phyloP scores from a whole-genome alignment of 1,140 invertebrate genomes.

The Metopolophium dirhodum region DNA sequence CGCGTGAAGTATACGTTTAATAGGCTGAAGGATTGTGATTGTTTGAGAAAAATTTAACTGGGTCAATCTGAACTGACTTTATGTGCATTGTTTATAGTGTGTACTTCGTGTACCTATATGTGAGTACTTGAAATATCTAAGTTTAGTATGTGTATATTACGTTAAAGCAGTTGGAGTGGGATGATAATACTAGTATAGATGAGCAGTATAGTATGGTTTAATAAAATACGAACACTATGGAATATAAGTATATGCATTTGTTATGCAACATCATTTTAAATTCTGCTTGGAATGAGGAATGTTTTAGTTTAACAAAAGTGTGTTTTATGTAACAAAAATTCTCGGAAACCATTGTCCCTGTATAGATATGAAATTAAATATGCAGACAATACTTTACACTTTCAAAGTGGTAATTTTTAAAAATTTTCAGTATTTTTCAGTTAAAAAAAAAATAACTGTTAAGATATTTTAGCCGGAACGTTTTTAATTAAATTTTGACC shows the following conservation, averaged over 20 bases:
- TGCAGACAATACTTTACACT: background rate
- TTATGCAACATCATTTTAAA: background rate
- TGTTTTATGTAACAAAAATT: background rate
- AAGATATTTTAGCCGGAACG: background rate
- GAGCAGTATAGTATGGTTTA: background rate
- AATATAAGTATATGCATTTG: background rate
- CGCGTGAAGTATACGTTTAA: background rate
- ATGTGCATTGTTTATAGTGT: background rate
- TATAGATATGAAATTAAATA: background rate
- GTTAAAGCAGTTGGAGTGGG: background rate
- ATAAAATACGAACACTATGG: background rate
- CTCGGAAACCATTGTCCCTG: background rate
- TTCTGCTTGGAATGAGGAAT: background rate
- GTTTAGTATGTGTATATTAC: background rate
- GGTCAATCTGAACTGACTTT: background rate
- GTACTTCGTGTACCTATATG: background rate
- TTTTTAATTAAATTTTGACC: constrained; percentile 14
- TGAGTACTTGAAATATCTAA: background rate
- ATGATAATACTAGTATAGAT: background rate
- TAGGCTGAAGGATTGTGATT: background rate
- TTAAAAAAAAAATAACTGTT: constrained; percentile 1
- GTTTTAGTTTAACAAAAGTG: background rate
- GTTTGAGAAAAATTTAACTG: background rate
- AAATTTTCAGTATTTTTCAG: background rate
- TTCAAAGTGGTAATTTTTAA: background rate